Base-by-base conservation (phyloP, 2,888 invertebrate genomes). In the Drosophila mayaguana region DNA sequence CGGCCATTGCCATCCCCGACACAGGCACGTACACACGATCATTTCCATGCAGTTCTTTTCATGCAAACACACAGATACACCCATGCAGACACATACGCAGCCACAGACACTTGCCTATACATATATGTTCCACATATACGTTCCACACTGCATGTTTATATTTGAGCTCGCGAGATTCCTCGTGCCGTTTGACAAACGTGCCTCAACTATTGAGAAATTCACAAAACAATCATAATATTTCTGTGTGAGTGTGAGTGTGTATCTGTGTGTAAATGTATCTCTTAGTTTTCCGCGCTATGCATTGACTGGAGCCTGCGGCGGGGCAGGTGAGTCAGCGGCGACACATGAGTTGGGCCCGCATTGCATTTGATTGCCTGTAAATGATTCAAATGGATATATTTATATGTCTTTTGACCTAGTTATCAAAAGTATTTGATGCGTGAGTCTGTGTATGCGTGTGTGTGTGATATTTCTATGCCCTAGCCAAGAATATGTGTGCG, bases 11-110 rank as follows among this genome's bases (percentile, higher is more conserved):
- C 83, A 81, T 80, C 76, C 73, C 53, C 66, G 74, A 72, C 55
- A 71, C 69, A 57, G 66, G 83, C 90, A 90, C 86, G 89, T 89
- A 88, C 74, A 62, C 82, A 73, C 70, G 72, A 81, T 77, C 72
- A 63, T 46, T 65, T 70, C 77, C 74, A 75, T 65, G 67, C 67
- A 79, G 40, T 68, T 56, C 34, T 57, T 42, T 38, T 32, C 45
- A 42, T 5, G 22, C 53, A 69, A 14, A 38, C 38, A 22, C 36
- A 28, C 53, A 69, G 11, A 38, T 34, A 22, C 36, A 28, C 32
- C n/a, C 50, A 55, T n/a, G 50, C 12, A 40, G 4, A 36, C 28
- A 48, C 50, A 50, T 14, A 18, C 18, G 6, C 43, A 43, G 2
- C 8, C 28, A 28, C 1, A 28, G 28, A 4, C 42, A 18, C 11